Evolutionary conservation across 2,888 invertebrate genomes (phyloP).

Genomic region (Drosophila anceps): DNA sequence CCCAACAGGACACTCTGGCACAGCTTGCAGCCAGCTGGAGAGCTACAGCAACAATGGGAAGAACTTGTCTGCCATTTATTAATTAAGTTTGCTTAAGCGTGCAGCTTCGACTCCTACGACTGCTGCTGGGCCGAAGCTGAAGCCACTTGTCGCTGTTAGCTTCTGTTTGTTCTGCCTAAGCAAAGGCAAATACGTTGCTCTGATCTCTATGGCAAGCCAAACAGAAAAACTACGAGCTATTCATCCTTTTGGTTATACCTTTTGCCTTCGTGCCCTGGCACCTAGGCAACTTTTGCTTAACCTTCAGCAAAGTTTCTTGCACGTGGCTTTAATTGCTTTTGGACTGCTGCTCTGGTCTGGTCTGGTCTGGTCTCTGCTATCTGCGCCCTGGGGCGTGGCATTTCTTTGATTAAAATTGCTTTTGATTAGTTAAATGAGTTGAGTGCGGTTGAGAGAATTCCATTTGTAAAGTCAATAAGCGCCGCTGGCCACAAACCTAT

Average conservation of each 20-base stretch:
- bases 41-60: slow-evolving; percentile 11
- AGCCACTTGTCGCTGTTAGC: slow-evolving; percentile 18
- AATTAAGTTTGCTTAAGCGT: slow-evolving; percentile 75
- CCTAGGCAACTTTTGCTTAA: slow-evolving; percentile 64
- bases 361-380: slow-evolving; percentile 9
- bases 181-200: slow-evolving; percentile 51
- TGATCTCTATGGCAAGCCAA: slow-evolving; percentile 50
- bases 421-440: slow-evolving; percentile 78
- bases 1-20: slow-evolving; percentile 31
- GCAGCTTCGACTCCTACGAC: slow-evolving; percentile 8
- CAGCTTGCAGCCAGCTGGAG: slow-evolving; percentile 54
- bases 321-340: slow-evolving; percentile 80
- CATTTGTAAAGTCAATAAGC: slow-evolving; percentile 65
- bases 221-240: slow-evolving; percentile 30
- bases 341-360: slow-evolving; percentile 12
- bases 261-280: slow-evolving; percentile 5
- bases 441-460: slow-evolving; percentile 45
- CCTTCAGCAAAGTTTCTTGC: slow-evolving; percentile 70
- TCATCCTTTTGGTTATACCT: slow-evolving; percentile 25
- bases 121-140: background rate
- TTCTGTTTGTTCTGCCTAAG: slow-evolving; percentile 40
- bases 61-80: slow-evolving; percentile 63
- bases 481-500: slow-evolving; percentile 44
- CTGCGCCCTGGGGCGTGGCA: slow-evolving; percentile 27
- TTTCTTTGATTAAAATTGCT: slow-evolving; percentile 76